Evolutionary conservation across 2,888 invertebrate species (phyloP), one percentile per base, ranked within the genome.

Genomic region (Eugnorisma glareosa): DNA sequence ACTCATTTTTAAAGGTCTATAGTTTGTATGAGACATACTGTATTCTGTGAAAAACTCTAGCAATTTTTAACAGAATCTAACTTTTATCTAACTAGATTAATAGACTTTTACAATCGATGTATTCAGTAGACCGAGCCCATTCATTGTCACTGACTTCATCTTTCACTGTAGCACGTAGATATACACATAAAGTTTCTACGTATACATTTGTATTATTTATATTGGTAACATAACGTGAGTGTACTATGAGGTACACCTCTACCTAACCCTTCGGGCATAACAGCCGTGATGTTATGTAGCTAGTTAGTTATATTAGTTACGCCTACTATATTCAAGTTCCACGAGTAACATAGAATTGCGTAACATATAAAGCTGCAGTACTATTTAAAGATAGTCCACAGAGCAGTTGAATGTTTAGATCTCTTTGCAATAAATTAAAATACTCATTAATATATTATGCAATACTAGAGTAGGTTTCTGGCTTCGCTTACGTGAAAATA

Each of bases 361-460:
- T 72, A 82, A 83, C 64, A 63, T 54, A 69, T 72, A 61, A 69
- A 75, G 31, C 54, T 68, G 15, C 48, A 57, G 28, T 61, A 37
- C 78, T 71, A 74, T 82, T 69, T 73, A 61, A 66, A 68, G 71
- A 75, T 37, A 61, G 51, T 40, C 40, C 28, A 35, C 4, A 71
- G 35, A 40, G 11, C 7, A 2, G 21, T 40, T 64, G 35, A 28
- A 68, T 59, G 45, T 18, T 48, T 51, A 43, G 48, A 40, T 75
- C 4, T 67, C 67, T 10, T 77, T 66, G n/a, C 57, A 45, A n/a
- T 43, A 3, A 73, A 81, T 71, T 71, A 31, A 68, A 67, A 73
- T n/a, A 11, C 10, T 43, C 11, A 37, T 31, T 28, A 67, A 24
- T 61, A 10, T 35, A 13, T 67, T 67, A 31, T 18, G 43, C 80